These are phyloP conservation scores for Salvator merianae DNA, from an alignment of 2,113 vertebrate species.

Conservation along the genomic window DNA sequence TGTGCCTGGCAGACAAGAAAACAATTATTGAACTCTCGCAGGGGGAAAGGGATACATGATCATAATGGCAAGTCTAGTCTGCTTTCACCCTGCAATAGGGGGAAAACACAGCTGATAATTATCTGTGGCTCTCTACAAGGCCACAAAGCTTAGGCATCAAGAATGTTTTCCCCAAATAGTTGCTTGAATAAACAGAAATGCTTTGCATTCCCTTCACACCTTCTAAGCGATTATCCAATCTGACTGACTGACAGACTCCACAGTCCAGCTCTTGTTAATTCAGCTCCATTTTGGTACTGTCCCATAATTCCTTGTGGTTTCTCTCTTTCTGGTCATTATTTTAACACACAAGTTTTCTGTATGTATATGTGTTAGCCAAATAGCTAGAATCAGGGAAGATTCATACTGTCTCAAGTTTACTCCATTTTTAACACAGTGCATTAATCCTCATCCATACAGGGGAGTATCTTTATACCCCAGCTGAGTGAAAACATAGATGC, in stretches of 20 bases:
- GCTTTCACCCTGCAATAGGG: constrained; percentile 22
- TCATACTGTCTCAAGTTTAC: not conserved
- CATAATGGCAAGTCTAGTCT: not conserved
- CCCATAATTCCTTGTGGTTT: not conserved
- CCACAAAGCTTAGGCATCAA: constrained; percentile 2
- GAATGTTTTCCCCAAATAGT: constrained; percentile 14
- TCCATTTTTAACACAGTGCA: not conserved
- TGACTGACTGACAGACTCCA: not conserved
- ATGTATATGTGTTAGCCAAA: not conserved
- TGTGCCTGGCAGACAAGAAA: constrained; percentile 34
- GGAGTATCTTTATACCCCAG: no score
- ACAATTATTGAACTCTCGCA: constrained; percentile 33
- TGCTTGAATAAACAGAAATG: constrained; percentile 18
- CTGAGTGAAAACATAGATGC: no score
- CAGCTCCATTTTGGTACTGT: not conserved
- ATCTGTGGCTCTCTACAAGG: constrained; percentile 20
- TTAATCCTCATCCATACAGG: no score
- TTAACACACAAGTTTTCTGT: not conserved
- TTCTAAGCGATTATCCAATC: not conserved
- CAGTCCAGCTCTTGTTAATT: not conserved
- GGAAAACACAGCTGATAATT: not conserved
- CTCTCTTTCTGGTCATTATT: not conserved
- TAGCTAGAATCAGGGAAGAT: not conserved
- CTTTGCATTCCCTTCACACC: not conserved
- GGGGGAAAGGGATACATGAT: not conserved